Evolutionary conservation across 92 coral and sea anemone species (phyloP).

Genomic region (Montipora capitata): DNA sequence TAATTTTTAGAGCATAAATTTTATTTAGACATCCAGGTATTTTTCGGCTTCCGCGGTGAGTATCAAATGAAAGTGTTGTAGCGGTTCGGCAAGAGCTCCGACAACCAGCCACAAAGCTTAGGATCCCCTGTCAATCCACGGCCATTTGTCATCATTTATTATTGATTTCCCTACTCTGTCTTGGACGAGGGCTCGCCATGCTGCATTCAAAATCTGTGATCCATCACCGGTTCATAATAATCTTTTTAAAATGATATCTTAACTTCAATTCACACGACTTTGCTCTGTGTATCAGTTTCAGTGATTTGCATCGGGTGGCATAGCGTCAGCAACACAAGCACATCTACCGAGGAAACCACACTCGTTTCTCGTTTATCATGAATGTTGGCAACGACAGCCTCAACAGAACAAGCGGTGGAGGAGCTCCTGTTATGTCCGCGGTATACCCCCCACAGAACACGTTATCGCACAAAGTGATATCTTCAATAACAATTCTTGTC

Average conservation of each 20-base stretch:
- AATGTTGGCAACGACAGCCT: constrained; percentile 7
- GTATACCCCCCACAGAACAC: constrained; percentile 39
- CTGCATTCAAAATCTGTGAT: too few species aligned
- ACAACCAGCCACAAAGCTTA: too few species aligned
- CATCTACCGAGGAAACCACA: neutral
- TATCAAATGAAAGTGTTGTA: neutral
- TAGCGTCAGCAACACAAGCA: neutral
- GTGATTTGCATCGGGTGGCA: neutral
- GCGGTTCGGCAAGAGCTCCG: too few species aligned
- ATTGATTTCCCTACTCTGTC: too few species aligned
- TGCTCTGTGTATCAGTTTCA: neutral
- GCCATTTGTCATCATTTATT: too few species aligned
- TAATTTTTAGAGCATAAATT: neutral
- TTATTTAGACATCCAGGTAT: too few species aligned
- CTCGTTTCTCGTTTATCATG: constrained; percentile 1
- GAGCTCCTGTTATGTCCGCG: neutral
- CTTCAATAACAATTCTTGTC: constrained; percentile 83
- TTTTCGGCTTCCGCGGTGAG: neutral
- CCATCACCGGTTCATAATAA: too few species aligned
- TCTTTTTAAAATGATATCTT: too few species aligned
- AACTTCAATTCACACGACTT: too few species aligned
- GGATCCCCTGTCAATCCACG: too few species aligned
- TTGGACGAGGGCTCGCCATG: too few species aligned
- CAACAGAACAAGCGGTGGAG: neutral
- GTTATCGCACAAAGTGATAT: constrained; percentile 82